These are phyloP conservation scores for Lordiphosa mommai DNA, from an alignment of 1,140 invertebrate species.

Conservation along the genomic window DNA sequence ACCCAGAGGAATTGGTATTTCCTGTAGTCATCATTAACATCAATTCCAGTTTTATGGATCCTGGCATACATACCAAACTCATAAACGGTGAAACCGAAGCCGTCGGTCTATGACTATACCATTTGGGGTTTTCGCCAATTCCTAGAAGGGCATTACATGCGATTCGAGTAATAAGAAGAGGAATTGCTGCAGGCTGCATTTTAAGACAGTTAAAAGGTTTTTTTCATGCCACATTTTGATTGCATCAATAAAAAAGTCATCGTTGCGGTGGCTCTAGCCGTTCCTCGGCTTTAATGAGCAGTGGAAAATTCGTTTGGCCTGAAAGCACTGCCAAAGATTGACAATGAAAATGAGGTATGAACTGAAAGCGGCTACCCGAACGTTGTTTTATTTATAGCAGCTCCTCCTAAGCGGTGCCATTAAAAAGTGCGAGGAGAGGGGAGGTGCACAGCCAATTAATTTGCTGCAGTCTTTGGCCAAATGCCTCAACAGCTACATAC, in stretches of 20 bases:
- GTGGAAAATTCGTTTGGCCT: slow-evolving; percentile 41
- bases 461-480: slow-evolving; percentile 69
- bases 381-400: slow-evolving; percentile 67
- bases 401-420: slow-evolving; percentile 69
- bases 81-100: slow-evolving; percentile 12
- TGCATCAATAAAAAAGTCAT: slow-evolving; percentile 67
- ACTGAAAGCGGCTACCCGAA: slow-evolving; percentile 29
- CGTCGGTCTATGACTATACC: slow-evolving; percentile 15
- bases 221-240: slow-evolving; percentile 61
- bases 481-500: slow-evolving; percentile 22
- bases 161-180: slow-evolving; percentile 44
- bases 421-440: slow-evolving; percentile 35
- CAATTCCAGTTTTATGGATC: slow-evolving; percentile 43
- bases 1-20: slow-evolving; percentile 47
- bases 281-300: slow-evolving; percentile 61
- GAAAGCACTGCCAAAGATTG: slow-evolving; percentile 38
- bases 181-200: slow-evolving; percentile 65
- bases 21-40: slow-evolving; percentile 50
- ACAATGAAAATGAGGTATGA: slow-evolving; percentile 70
- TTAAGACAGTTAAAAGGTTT: slow-evolving; percentile 54
- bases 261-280: slow-evolving; percentile 4
- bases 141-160: slow-evolving; percentile 47
- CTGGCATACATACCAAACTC: slow-evolving; percentile 21
- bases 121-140: slow-evolving; percentile 60
- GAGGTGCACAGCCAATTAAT: slow-evolving; percentile 58